These are phyloP conservation scores for Tetrapedia diversipes DNA, from an alignment of 2,888 invertebrate genomes.

Conservation along the genomic window DNA sequence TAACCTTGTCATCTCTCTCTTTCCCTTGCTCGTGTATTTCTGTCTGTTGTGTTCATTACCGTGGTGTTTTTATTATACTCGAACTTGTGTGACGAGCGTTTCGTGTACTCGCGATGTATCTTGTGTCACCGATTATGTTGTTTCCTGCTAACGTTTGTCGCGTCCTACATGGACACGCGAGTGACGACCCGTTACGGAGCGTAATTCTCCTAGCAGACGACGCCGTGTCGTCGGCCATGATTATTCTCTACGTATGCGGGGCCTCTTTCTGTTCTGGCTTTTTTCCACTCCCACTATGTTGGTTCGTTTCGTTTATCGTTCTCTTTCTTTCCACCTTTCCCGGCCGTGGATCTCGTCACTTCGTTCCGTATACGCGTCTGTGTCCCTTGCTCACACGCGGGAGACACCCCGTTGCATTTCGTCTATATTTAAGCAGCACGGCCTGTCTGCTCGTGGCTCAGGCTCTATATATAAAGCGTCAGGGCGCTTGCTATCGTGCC, in stretches of 20 bases:
- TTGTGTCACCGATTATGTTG: constrained; percentile 7
- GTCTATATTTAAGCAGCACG: constrained; percentile 78
- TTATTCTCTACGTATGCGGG: constrained; percentile 58
- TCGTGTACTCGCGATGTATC: background rate
- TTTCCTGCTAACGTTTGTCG: background rate
- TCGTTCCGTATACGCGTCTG: constrained; percentile 9
- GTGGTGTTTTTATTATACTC: constrained; percentile 28
- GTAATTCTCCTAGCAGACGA: constrained; percentile 68
- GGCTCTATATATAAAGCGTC: constrained; percentile 76
- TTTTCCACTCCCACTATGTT: background rate
- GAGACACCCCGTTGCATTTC: constrained; percentile 76
- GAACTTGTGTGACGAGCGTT: constrained; percentile 15
- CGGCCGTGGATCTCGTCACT: constrained; percentile 25
- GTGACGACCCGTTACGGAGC: constrained; percentile 15
- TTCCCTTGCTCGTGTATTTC: background rate
- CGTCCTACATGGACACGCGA: background rate
- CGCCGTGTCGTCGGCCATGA: constrained; percentile 70
- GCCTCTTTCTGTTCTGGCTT: constrained; percentile 35
- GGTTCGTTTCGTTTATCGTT: constrained; percentile 10
- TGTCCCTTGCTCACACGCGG: constrained; percentile 37
- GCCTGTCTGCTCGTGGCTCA: constrained; percentile 72
- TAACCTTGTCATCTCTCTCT: background rate
- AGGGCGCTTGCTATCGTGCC: constrained; percentile 66
- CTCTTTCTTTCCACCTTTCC: constrained; percentile 43
- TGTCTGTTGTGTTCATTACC: background rate